Conservation (phyloP, 2,888 invertebrate genomes). For the Hetaerina titia region DNA sequence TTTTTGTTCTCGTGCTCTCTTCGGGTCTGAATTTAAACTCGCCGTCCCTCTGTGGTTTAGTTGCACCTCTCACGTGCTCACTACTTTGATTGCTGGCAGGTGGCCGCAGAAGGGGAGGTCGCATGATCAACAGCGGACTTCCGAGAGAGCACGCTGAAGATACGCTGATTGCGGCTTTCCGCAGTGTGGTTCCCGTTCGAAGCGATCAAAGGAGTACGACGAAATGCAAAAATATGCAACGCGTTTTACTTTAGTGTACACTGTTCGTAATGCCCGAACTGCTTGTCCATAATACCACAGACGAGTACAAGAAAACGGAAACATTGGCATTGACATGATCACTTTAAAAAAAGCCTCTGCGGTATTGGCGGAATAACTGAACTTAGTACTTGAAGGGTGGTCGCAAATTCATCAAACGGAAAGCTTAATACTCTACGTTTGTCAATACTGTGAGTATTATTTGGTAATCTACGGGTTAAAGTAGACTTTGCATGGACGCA, state of each 20-base stretch:
- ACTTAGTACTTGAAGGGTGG: too few relatives aligned
- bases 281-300: not conserved
- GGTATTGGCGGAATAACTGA: too few relatives aligned
- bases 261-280: not conserved
- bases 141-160: not conserved
- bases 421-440: too few relatives aligned
- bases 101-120: not conserved
- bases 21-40: constrained; percentile 19
- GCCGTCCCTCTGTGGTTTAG: constrained; percentile 1
- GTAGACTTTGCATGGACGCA: too few relatives aligned
- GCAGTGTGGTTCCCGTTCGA: not conserved
- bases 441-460: too few relatives aligned
- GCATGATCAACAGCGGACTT: not conserved
- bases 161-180: not conserved
- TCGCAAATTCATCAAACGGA: too few relatives aligned
- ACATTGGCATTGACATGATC: too few relatives aligned
- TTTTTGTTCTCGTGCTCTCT: constrained; percentile 25
- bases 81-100: constrained; percentile 19
- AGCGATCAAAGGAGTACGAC: not conserved
- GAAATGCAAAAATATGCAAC: not conserved
- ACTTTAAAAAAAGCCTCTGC: too few relatives aligned
- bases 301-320: too few relatives aligned
- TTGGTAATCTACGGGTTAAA: too few relatives aligned
- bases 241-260: constrained; percentile 15
- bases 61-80: constrained; percentile 16